A percentile compares a stretch with the other conserved stretches of the same genome.
Evolutionary conservation across 2,797 vertebrate species (phyloP).

Genomic region (Onychomys leucogaster): DNA sequence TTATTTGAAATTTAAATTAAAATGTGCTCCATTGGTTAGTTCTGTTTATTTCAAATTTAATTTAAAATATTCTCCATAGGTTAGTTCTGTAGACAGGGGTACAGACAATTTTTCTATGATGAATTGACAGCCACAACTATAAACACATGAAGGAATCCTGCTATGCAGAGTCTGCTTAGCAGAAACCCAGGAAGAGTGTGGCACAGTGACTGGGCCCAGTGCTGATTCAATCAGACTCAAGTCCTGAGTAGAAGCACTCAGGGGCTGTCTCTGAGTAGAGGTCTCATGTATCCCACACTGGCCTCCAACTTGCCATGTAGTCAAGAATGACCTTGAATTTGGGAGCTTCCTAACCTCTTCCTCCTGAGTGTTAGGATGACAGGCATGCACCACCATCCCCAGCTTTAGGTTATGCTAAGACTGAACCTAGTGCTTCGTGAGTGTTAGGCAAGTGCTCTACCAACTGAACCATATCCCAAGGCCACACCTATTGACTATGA

Average conservation of each 20-base stretch:
- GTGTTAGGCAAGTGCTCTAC: background rate
- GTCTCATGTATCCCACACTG: background rate
- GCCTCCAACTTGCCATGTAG: background rate
- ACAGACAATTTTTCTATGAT: slow-evolving; percentile 36
- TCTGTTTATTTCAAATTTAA: background rate
- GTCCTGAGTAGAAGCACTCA: background rate
- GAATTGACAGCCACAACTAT: background rate
- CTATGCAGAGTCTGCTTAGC: background rate
- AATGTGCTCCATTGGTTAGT: slow-evolving; percentile 4
- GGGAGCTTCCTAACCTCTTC: background rate
- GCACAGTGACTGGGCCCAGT: background rate
- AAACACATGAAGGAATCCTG: background rate
- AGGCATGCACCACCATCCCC: no score
- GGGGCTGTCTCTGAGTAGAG: background rate
- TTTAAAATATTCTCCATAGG: background rate
- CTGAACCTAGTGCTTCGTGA: background rate
- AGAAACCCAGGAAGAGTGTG: background rate
- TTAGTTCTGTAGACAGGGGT: background rate
- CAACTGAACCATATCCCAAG: background rate
- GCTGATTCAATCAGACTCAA: background rate
- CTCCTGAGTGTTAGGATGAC: background rate
- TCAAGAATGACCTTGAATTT: background rate
- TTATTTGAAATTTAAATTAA: slow-evolving; percentile 50
- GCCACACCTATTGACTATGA: background rate
- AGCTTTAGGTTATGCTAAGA: background rate